Evolutionary conservation across 2,113 vertebrate species (phyloP).

Genomic region (Corythornis madagascariensis): DNA sequence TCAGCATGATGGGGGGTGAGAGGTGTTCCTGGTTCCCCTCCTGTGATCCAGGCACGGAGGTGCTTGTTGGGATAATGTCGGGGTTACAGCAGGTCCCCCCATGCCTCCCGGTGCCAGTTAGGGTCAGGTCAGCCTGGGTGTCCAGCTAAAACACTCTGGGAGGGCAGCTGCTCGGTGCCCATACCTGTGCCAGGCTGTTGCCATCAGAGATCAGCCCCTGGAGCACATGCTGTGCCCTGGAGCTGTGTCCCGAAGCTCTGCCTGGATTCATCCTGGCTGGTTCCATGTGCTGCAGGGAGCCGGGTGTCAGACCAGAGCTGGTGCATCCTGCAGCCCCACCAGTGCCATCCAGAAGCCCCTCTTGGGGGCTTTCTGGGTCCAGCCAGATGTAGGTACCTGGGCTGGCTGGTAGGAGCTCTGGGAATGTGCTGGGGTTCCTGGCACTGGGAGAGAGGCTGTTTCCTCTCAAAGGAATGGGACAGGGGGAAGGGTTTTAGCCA

Average conservation of each 20-base stretch:
- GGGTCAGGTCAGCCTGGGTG: neutral
- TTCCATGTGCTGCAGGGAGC: too few species aligned
- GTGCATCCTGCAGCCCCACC: too few species aligned
- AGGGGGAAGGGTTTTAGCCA: neutral
- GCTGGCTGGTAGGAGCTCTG: too few species aligned
- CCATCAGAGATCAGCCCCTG: neutral
- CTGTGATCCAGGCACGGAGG: neutral
- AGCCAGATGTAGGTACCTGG: too few species aligned
- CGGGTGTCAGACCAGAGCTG: too few species aligned
- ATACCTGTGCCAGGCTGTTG: neutral
- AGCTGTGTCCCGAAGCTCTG: too few species aligned
- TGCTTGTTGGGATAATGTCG: neutral
- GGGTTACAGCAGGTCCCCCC: neutral
- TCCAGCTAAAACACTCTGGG: accelerated
- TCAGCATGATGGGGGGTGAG: slow-evolving; percentile 6
- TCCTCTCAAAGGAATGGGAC: neutral
- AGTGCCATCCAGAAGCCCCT: too few species aligned
- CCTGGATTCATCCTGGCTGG: too few species aligned
- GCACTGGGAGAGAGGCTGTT: neutral
- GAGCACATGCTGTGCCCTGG: too few species aligned
- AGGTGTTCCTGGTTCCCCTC: neutral
- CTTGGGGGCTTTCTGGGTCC: too few species aligned
- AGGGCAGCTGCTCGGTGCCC: neutral
- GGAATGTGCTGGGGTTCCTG: neutral
- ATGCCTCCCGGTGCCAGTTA: neutral